A percentile compares a stretch with the other conserved stretches of the same genome.
These are phyloP conservation scores for Mus minutoides DNA, from an alignment of 2,797 vertebrate species.

Conservation along the genomic window DNA sequence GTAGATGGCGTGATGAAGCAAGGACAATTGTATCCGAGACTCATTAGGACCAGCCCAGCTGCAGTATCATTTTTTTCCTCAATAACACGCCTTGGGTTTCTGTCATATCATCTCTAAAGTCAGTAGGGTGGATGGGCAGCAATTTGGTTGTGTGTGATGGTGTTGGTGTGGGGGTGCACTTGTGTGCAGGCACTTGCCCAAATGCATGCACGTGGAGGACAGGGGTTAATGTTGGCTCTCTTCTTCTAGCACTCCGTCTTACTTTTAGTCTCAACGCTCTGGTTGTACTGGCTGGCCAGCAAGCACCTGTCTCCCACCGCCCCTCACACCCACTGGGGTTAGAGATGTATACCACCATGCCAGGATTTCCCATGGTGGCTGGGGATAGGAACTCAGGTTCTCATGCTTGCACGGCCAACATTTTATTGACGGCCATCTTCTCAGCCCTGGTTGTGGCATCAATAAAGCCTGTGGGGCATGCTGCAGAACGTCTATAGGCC, in stretches of 20 bases:
- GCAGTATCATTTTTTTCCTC: not conserved
- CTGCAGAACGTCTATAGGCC: not conserved
- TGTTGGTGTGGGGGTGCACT: too few species aligned
- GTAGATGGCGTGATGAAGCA: not conserved
- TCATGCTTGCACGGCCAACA: not conserved
- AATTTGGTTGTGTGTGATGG: not conserved
- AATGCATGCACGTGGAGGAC: not conserved
- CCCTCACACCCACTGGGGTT: not conserved
- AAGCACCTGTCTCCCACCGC: not conserved
- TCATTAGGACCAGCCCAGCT: not conserved
- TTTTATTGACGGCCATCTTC: not conserved
- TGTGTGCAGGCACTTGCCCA: not conserved
- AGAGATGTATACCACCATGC: not conserved
- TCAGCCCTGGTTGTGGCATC: too few species aligned
- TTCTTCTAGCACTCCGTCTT: not conserved
- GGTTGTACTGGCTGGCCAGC: not conserved
- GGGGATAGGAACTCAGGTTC: not conserved
- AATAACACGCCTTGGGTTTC: not conserved
- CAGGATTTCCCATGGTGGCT: not conserved
- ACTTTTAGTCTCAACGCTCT: not conserved
- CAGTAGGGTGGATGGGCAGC: accelerated
- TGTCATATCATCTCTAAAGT: not conserved
- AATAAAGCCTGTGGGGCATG: not conserved
- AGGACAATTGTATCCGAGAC: not conserved
- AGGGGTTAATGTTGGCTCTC: not conserved